These are phyloP conservation scores for Neodiprion lecontei DNA, from an alignment of 1,140 invertebrate species.

Conservation along the genomic window DNA sequence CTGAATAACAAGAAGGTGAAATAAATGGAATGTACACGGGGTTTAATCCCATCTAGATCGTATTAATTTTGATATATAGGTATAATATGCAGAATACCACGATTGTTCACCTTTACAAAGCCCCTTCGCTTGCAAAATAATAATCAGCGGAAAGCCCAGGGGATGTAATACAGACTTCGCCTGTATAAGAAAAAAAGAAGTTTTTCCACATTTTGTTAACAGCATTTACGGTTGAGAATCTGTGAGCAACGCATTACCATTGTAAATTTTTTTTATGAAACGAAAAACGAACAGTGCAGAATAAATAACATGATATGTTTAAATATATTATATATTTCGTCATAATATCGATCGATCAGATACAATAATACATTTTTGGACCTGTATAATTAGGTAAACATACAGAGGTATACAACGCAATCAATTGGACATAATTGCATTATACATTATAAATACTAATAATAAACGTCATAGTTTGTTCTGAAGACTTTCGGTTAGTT, in stretches of 20 bases:
- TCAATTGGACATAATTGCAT: constrained; percentile 38
- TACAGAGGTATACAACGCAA: constrained; percentile 46
- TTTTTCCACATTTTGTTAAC: constrained; percentile 15
- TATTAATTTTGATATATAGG: constrained; percentile 27
- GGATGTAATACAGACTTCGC: constrained; percentile 10
- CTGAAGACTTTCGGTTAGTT: constrained; percentile 53
- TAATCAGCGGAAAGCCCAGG: no score
- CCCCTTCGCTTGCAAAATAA: no score
- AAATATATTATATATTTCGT: constrained; percentile 44
- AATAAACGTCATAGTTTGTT: constrained; percentile 43
- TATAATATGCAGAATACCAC: not conserved
- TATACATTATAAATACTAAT: constrained; percentile 52
- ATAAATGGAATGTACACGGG: constrained; percentile 28
- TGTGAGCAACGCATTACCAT: constrained; percentile 28
- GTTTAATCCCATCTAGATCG: constrained; percentile 22
- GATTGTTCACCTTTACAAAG: no score
- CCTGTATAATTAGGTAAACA: constrained; percentile 52
- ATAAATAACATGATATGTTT: constrained; percentile 24
- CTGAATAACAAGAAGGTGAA: constrained; percentile 21
- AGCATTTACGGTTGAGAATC: constrained; percentile 29
- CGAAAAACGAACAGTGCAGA: no score
- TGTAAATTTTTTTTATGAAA: no score
- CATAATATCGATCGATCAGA: constrained; percentile 50
- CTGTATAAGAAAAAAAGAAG: constrained; percentile 9
- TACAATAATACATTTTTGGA: constrained; percentile 54